Evolutionary conservation across 2,113 vertebrate genomes (phyloP).

Genomic region (Scatophagus argus): DNA sequence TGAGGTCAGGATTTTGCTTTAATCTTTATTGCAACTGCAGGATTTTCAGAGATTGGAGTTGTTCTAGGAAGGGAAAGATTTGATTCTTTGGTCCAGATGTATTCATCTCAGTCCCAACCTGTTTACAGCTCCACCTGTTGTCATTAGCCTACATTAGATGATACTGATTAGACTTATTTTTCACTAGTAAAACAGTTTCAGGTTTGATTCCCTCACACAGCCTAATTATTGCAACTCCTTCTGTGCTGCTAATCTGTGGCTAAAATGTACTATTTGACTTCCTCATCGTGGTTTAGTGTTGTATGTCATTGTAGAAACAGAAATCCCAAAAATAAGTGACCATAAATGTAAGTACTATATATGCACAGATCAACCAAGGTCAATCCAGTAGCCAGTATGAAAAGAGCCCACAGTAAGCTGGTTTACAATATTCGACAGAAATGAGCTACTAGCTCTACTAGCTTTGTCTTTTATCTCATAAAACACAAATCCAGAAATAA

Average conservation of each 20-base stretch:
- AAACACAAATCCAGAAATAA: constrained; percentile 42
- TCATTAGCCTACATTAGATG: background rate
- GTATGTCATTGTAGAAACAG: too few species aligned
- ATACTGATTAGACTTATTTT: too few species aligned
- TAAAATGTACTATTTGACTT: background rate
- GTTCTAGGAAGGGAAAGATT: background rate
- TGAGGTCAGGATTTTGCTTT: background rate
- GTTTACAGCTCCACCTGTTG: background rate
- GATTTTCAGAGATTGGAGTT: background rate
- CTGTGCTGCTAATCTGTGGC: background rate
- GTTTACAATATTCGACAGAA: constrained; percentile 19
- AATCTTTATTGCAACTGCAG: background rate
- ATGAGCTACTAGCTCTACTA: background rate
- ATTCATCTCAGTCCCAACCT: background rate
- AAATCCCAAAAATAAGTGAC: constrained; percentile 10
- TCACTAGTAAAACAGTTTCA: background rate
- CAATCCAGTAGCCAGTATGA: constrained; percentile 9
- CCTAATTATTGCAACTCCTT: background rate
- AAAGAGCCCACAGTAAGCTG: background rate
- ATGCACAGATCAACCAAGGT: constrained; percentile 12
- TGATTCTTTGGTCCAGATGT: background rate
- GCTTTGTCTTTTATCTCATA: too few species aligned
- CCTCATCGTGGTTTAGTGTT: background rate
- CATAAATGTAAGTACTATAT: background rate
- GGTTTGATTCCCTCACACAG: background rate